phyloP scores from a whole-genome alignment of 2,797 vertebrate genomes.

The Merluccius polli region DNA sequence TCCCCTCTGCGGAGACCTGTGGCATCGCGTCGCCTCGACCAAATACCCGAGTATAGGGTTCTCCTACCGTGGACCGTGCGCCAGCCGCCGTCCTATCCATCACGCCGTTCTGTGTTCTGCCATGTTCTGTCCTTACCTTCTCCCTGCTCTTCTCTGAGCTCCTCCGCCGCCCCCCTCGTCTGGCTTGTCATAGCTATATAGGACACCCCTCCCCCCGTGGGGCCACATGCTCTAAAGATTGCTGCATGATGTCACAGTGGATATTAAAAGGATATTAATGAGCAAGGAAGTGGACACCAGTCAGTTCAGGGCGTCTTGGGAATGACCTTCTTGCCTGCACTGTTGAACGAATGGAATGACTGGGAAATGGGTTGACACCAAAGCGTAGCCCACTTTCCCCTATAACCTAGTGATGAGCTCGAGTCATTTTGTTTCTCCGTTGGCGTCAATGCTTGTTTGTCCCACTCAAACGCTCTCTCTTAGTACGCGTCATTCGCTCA shows the following conservation, averaged over 20 bases:
- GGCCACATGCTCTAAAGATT: constrained; percentile 29
- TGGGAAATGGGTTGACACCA: no score
- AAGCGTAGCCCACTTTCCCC: no score
- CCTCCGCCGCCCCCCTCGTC: constrained; percentile 18
- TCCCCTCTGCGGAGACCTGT: constrained; percentile 21
- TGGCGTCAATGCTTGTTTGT: background rate
- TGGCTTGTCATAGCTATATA: constrained; percentile 23
- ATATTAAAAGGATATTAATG: background rate
- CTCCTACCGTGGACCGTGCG: constrained; percentile 24
- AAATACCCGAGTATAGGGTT: no score
- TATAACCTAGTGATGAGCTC: background rate
- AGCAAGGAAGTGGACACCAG: no score
- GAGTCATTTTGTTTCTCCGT: background rate
- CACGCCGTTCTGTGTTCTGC: constrained; percentile 9
- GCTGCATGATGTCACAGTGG: constrained; percentile 47
- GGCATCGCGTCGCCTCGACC: constrained; percentile 49
- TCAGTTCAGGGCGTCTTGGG: no score
- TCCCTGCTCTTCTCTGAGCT: background rate
- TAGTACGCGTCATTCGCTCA: background rate
- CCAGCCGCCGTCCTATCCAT: constrained; percentile 21
- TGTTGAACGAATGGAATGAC: no score
- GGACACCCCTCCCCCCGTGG: background rate
- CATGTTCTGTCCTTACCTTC: background rate
- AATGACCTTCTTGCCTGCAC: no score
- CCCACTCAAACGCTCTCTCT: background rate